Conservation (phyloP, 2,888 invertebrate genomes). For the Eupithecia subfuscata region DNA sequence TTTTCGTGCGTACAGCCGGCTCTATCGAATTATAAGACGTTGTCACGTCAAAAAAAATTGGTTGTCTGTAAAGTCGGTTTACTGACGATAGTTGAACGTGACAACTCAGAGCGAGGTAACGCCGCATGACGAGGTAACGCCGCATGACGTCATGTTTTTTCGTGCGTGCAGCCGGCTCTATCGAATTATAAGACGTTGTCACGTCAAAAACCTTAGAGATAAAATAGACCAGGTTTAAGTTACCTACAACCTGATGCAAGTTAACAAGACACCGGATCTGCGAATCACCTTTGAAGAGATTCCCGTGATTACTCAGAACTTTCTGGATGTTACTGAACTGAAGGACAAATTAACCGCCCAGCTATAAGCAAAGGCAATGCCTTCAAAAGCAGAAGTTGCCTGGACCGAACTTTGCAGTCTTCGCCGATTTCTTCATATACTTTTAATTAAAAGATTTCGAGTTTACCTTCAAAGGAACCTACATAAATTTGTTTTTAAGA, state of each 20-base stretch:
- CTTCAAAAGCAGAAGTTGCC: conserved; percentile 42
- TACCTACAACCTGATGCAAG: neutral
- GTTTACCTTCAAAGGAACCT: conserved; percentile 53
- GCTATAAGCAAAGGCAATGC: neutral
- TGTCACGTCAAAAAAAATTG: no score
- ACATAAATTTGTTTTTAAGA: neutral
- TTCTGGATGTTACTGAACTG: neutral
- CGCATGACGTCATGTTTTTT: no score
- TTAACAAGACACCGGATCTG: neutral
- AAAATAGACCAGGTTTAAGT: neutral
- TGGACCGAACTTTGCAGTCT: conserved; percentile 46
- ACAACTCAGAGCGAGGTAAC: no score
- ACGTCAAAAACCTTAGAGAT: no score
- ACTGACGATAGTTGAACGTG: no score
- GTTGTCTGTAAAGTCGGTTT: no score
- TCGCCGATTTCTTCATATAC: conserved; percentile 54
- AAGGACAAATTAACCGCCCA: neutral
- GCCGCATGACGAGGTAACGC: no score
- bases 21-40: no score
- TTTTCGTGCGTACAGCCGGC: no score
- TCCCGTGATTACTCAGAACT: neutral
- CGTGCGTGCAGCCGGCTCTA: no score
- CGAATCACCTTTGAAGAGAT: neutral
- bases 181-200: no score
- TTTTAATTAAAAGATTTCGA: conserved; percentile 70